These are phyloP conservation scores for Aleiodes sp. DNA, from an alignment of 1,140 invertebrate genomes.

Conservation along the genomic window DNA sequence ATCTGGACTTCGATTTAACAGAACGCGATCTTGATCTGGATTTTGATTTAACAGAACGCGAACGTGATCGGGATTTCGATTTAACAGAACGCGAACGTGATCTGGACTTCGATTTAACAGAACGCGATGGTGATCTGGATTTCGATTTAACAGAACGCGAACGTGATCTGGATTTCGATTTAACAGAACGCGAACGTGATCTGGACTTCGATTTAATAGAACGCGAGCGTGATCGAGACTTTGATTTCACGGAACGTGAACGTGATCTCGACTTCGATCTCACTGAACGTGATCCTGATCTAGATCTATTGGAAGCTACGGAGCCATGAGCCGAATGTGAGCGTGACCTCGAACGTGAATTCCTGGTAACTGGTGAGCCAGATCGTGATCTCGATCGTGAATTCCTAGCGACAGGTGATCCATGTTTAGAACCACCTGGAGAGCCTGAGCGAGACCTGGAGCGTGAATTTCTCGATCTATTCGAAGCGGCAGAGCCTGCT, in stretches of 20 bases:
- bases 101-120: constrained; percentile 48
- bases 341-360: constrained; percentile 40
- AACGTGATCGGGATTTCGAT: constrained; percentile 46
- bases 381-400: constrained; percentile 44
- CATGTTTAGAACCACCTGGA: constrained; percentile 41
- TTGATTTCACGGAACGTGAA: constrained; percentile 43
- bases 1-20: constrained; percentile 46
- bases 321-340: constrained; percentile 39
- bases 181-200: constrained; percentile 44
- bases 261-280: constrained; percentile 45
- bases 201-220: constrained; percentile 43
- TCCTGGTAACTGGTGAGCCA: constrained; percentile 28
- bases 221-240: constrained; percentile 44
- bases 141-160: constrained; percentile 43
- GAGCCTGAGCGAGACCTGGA: constrained; percentile 43
- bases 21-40: constrained; percentile 41
- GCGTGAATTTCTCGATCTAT: constrained; percentile 38
- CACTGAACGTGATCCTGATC: too few species aligned
- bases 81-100: constrained; percentile 47
- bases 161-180: constrained; percentile 47
- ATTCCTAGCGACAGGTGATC: constrained; percentile 32
- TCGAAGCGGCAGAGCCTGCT: constrained; percentile 37
- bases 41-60: constrained; percentile 43
- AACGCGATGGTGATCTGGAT: constrained; percentile 46
- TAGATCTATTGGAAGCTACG: background rate